These are phyloP conservation scores for Cephalotes varians DNA, from an alignment of 2,888 invertebrate genomes.

Conservation along the genomic window DNA sequence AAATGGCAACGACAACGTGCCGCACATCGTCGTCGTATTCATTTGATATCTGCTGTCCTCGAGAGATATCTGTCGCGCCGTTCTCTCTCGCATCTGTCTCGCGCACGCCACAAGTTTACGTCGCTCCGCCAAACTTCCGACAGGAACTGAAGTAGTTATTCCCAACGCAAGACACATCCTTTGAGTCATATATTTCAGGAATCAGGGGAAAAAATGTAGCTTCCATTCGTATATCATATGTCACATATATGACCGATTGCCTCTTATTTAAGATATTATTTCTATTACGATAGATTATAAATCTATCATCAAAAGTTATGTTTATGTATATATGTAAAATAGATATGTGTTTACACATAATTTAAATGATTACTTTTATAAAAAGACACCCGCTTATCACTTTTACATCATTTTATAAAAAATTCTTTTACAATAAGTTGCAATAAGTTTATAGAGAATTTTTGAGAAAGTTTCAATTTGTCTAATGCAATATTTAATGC, in stretches of 20 bases:
- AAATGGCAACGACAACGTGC: constrained; percentile 55
- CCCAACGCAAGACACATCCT: constrained; percentile 18
- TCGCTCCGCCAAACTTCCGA: constrained; percentile 39
- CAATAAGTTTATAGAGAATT: too few relatives aligned
- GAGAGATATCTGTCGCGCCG: constrained; percentile 40
- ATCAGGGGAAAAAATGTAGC: constrained; percentile 14
- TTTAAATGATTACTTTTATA: too few relatives aligned
- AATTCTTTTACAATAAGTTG: too few relatives aligned
- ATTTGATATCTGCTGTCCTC: constrained; percentile 57
- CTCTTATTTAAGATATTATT: neutral
- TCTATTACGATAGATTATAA: neutral
- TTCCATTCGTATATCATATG: neutral
- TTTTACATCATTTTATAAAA: too few relatives aligned
- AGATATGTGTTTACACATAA: too few relatives aligned
- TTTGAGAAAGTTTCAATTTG: neutral
- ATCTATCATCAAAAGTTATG: neutral
- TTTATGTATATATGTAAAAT: neutral
- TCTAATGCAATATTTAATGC: too few relatives aligned
- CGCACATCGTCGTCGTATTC: constrained; percentile 50
- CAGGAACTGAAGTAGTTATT: constrained; percentile 40
- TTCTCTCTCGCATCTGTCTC: constrained; percentile 34
- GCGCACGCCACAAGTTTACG: constrained; percentile 27
- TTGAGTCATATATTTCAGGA: constrained; percentile 20
- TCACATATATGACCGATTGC: neutral
- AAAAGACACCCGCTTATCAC: neutral